phyloP scores from a whole-genome alignment of 1,140 invertebrate species.

The Orchestia grillus region DNA sequence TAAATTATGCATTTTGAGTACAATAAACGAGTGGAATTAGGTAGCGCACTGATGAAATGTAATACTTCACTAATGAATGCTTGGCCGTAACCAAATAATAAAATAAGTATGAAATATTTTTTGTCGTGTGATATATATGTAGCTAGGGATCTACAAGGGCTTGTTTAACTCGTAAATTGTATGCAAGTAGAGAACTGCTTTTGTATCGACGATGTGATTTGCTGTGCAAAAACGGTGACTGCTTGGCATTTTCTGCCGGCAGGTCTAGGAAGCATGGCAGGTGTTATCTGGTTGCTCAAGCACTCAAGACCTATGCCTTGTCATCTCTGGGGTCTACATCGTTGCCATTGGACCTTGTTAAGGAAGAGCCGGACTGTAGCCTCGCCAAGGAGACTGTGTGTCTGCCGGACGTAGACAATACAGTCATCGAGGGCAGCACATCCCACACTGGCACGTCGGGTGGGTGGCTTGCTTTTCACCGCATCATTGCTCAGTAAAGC shows the following conservation, averaged over 20 bases:
- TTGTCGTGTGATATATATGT: background rate
- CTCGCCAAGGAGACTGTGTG: constrained; percentile 29
- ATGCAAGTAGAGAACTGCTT: background rate
- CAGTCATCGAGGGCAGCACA: background rate
- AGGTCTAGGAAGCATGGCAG: constrained; percentile 25
- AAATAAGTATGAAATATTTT: background rate
- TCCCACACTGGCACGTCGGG: background rate
- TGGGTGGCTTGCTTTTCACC: constrained; percentile 2
- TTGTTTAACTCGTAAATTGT: background rate
- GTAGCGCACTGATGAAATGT: background rate
- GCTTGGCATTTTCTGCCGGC: constrained; percentile 37
- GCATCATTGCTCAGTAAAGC: background rate
- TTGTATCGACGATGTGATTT: background rate
- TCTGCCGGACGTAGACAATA: background rate
- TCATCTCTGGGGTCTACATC: constrained; percentile 10
- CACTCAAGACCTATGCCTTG: constrained; percentile 45
- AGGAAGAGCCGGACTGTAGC: constrained; percentile 25
- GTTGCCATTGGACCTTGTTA: constrained; percentile 4
- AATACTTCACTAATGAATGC: background rate
- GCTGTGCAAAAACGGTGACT: background rate
- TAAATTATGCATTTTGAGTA: background rate
- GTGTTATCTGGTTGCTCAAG: constrained; percentile 44
- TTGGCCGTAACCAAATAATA: background rate
- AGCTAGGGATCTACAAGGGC: background rate
- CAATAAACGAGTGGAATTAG: background rate